Evolutionary conservation across 2,888 invertebrate genomes (phyloP).

Genomic region (Xanthorhoe designata): DNA sequence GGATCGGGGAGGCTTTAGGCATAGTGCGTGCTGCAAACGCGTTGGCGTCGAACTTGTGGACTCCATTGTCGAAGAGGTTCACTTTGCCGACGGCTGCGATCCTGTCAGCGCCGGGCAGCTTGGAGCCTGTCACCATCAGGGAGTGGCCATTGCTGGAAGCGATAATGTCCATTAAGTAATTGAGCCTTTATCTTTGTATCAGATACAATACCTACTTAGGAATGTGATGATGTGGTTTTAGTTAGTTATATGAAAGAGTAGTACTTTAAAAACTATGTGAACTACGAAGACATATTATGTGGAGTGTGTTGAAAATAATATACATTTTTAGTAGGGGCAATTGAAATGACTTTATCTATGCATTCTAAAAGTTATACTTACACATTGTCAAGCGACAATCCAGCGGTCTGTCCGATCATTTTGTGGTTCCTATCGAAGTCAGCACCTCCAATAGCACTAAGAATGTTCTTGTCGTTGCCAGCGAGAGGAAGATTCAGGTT

Average conservation of each 20-base stretch:
- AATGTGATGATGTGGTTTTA: too few species aligned
- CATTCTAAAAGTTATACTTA: constrained; percentile 47
- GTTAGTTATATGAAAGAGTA: too few species aligned
- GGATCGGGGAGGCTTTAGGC: constrained; percentile 55
- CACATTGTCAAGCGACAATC: constrained; percentile 60
- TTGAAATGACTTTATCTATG: too few species aligned
- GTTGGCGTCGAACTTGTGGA: constrained; percentile 60
- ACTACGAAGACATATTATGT: too few species aligned
- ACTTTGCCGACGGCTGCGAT: constrained; percentile 55
- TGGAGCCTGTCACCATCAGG: constrained; percentile 50
- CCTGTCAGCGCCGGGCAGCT: constrained; percentile 55
- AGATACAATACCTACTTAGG: too few species aligned
- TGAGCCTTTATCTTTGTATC: neutral
- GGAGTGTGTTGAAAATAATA: too few species aligned
- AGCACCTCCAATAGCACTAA: constrained; percentile 54
- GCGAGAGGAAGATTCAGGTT: constrained; percentile 52
- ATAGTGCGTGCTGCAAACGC: constrained; percentile 62
- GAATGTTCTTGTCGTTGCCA: constrained; percentile 48
- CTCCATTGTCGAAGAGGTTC: constrained; percentile 53
- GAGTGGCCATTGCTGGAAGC: constrained; percentile 60
- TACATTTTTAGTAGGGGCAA: too few species aligned
- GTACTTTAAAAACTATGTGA: too few species aligned
- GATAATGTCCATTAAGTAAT: neutral
- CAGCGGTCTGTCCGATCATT: constrained; percentile 51
- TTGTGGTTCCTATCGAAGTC: constrained; percentile 42